Evolutionary conservation across 2,113 vertebrate genomes (phyloP).

Genomic region (Eclectus roratus): DNA sequence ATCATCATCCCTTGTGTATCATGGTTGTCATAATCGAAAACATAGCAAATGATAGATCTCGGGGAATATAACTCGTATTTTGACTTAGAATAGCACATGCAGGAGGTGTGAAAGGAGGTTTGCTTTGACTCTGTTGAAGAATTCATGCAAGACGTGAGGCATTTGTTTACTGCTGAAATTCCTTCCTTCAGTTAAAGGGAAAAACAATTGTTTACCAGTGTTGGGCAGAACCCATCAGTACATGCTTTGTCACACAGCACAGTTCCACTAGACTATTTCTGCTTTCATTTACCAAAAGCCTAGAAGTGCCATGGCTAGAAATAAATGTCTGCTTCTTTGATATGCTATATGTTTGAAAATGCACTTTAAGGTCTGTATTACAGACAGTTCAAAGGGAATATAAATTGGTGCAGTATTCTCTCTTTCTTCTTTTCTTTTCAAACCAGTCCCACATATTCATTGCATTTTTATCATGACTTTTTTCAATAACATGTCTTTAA

Average conservation of each 20-base stretch:
- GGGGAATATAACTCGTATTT: not conserved
- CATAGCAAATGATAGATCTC: slow-evolving; percentile 17
- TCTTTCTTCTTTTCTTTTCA: not conserved
- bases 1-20: not conserved
- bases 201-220: slow-evolving; percentile 6
- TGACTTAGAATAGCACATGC: not conserved
- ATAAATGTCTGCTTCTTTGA: slow-evolving; percentile 45
- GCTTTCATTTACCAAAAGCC: slow-evolving; percentile 1
- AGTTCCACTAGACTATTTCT: not conserved
- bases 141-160: not conserved
- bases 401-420: slow-evolving; percentile 7
- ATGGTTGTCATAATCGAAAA: not conserved
- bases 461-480: not conserved
- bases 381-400: slow-evolving; percentile 57
- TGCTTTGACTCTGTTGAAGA: slow-evolving; percentile 22
- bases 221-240: not conserved
- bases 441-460: not conserved
- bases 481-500: not conserved
- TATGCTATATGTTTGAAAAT: slow-evolving; percentile 56
- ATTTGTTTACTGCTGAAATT: slow-evolving; percentile 44
- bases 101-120: slow-evolving; percentile 27
- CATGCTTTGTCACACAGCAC: not conserved
- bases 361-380: slow-evolving; percentile 46
- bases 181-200: not conserved
- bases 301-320: slow-evolving; percentile 19